Evolutionary conservation across 2,113 vertebrate genomes (phyloP).

Genomic region (Ceuthmochares aereus): DNA sequence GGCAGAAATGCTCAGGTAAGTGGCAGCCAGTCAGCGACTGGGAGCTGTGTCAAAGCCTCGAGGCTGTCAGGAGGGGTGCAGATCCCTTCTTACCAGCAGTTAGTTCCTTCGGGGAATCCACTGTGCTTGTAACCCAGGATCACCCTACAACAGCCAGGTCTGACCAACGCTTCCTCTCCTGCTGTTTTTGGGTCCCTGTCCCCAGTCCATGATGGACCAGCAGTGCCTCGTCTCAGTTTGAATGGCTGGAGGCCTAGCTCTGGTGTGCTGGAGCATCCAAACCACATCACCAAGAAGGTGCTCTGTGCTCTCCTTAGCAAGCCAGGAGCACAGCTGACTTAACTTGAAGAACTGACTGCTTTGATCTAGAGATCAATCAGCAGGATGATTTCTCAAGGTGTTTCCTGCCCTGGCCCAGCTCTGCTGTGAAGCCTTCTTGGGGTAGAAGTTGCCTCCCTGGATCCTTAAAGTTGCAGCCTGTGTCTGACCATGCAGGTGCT

Average conservation of each 20-base stretch:
- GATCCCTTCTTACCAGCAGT: no score
- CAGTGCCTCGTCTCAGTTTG: no score
- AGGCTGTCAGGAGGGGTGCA: rapidly evolving
- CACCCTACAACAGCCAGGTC: rapidly evolving
- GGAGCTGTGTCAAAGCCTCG: rapidly evolving
- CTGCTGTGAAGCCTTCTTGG: not conserved
- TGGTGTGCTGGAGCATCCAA: not conserved
- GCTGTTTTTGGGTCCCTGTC: not conserved
- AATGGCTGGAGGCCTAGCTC: no score
- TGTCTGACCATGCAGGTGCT: not conserved
- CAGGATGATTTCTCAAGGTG: not conserved
- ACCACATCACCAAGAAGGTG: not conserved
- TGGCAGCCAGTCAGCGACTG: rapidly evolving
- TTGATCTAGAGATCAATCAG: not conserved
- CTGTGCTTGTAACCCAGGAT: not conserved
- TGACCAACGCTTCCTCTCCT: not conserved
- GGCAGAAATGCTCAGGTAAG: not conserved
- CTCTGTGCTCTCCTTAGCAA: not conserved
- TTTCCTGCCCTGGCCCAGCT: not conserved
- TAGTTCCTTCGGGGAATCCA: no score
- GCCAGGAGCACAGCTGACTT: not conserved
- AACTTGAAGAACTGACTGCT: not conserved
- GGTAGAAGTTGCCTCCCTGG: not conserved
- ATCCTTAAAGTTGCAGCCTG: not conserved
- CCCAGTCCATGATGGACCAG: not conserved